phyloP scores from a whole-genome alignment of 2,888 invertebrate genomes.

The Hyalella azteca region DNA sequence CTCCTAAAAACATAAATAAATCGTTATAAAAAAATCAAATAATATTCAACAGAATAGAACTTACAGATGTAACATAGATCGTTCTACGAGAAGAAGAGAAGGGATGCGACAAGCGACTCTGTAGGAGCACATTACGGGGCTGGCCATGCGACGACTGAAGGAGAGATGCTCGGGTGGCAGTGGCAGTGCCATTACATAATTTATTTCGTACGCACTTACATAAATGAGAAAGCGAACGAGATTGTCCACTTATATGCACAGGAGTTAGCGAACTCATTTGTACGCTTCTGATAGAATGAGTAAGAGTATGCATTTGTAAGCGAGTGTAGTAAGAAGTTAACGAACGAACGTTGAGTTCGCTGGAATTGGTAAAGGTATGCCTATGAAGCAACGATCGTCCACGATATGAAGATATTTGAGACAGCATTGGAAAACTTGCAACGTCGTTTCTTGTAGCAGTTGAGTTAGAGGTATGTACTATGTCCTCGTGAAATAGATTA shows the following conservation, averaged over 20 bases:
- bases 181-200: background rate
- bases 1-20: background rate
- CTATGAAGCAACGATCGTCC: too few species aligned
- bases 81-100: constrained; percentile 21
- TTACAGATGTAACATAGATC: background rate
- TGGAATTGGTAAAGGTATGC: background rate
- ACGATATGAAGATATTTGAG: too few species aligned
- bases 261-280: background rate
- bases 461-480: too few species aligned
- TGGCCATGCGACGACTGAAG: background rate
- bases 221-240: background rate
- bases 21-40: too few species aligned
- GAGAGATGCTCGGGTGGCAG: background rate
- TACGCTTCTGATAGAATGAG: background rate
- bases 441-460: too few species aligned
- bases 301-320: background rate
- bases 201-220: background rate
- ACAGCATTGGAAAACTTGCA: too few species aligned
- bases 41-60: background rate
- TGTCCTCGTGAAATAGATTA: too few species aligned
- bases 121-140: background rate
- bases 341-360: background rate
- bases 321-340: background rate
- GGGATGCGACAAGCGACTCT: background rate
- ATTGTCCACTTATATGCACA: background rate